Base-by-base conservation (phyloP, 2,888 invertebrate species). In the Sarcophaga rosellei region DNA sequence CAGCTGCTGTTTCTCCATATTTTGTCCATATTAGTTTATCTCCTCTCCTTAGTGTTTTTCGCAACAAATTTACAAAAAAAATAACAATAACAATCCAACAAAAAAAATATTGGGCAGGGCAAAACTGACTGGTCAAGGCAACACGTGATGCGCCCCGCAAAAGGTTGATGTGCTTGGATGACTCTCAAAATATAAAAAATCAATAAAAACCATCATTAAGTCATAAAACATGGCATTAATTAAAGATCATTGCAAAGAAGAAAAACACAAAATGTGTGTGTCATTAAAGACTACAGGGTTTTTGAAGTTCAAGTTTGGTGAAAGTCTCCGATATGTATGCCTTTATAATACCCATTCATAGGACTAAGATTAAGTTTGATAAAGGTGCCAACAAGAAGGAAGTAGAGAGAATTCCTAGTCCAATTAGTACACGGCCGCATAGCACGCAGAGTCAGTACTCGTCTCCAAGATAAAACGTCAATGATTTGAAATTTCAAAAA, bases 51-150 rank as follows among this genome's bases (percentile, higher is more conserved):
- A 53, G 4, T 53, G 11, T 4, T 62, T 81, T 66, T 74, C 4
- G 79, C 79, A 70, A 57, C 57, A 53, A 65, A 62, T 15, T 45
- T n/a, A 23, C 6, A 4, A 47, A 63, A 53, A 75, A 4, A 47
- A 63, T 25, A 75, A 65, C 53, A 53, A 63, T 75, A 65, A 53
- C 1, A 53, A 53, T 12, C n/a, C 61, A 66, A 79, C 69, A 74
- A 11, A 65, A 70, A 69, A 79, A 84, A 65, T 75, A 76, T 66
- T 76, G 62, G 72, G 35, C 62, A 80, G 75, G 53, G 57, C 44
- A 84, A 75, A 57, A 53, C 73, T 80, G 73, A 68, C 53, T 73
- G 76, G 76, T 68, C 21, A 78, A 47, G 20, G 25, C 74, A 84
- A 72, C 77, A 76, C 77, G 59, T 69, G 76, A 73, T 61, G 62